Percentiles rank a stretch among this genome's conserved stretches.
Conservation (phyloP, 2,888 invertebrate species). For the Pseudolycoriella hygida region DNA sequence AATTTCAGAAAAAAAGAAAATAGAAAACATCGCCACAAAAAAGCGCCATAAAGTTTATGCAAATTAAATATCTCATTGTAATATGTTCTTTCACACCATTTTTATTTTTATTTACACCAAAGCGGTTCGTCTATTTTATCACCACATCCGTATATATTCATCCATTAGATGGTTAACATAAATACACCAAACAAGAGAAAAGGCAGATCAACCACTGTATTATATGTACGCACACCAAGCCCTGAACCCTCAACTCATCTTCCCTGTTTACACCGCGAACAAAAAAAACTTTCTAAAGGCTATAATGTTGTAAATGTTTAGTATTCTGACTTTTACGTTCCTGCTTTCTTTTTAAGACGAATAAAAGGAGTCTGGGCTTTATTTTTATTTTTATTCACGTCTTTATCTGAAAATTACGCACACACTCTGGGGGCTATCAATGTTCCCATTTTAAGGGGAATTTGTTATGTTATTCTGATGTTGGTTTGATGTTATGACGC, state of each 20-base stretch:
- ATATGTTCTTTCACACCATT: constrained; percentile 7
- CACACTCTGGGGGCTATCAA: constrained; percentile 8
- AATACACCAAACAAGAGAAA: background rate
- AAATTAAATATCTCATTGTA: constrained; percentile 7
- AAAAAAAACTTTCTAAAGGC: background rate
- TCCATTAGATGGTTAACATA: background rate
- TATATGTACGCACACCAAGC: constrained; percentile 1
- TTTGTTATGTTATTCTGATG: constrained; percentile 5
- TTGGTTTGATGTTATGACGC: constrained; percentile 9
- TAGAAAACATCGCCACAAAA: background rate
- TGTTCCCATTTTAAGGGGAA: background rate
- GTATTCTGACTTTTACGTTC: constrained; percentile 8
- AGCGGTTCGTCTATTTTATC: background rate
- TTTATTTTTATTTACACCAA: constrained; percentile 1
- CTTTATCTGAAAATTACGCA: constrained; percentile 10
- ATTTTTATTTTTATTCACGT: constrained; percentile 11
- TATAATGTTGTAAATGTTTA: constrained; percentile 7
- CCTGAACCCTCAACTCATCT: background rate
- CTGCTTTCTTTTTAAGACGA: constrained; percentile 3
- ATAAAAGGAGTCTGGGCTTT: constrained; percentile 8
- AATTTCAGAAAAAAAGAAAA: background rate
- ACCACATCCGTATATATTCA: background rate
- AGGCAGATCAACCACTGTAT: constrained; percentile 3
- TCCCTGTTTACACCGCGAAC: background rate
- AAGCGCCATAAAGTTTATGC: constrained; percentile 3